phyloP scores from a whole-genome alignment of 2,113 vertebrate genomes.

The Fukomys damarensis region DNA sequence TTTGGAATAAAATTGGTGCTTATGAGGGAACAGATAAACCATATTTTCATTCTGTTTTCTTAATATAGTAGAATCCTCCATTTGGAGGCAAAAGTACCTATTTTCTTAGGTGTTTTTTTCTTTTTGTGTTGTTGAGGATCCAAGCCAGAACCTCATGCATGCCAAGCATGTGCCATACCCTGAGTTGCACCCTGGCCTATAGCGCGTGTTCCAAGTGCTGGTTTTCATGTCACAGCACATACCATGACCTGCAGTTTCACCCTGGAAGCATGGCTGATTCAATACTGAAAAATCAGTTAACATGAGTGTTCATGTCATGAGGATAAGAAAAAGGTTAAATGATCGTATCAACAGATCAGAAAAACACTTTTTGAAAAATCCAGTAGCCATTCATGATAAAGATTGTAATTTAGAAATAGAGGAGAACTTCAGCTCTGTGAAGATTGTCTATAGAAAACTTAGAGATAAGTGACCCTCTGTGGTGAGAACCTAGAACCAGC shows the following conservation, averaged over 20 bases:
- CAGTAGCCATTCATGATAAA: not conserved
- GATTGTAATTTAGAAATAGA: not conserved
- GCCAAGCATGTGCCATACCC: not conserved
- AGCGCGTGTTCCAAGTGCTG: no score
- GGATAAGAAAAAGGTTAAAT: not conserved
- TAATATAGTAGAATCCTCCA: not conserved
- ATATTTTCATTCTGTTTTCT: constrained; percentile 53
- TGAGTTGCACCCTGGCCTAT: not conserved
- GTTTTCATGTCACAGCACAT: not conserved
- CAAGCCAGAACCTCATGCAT: not conserved
- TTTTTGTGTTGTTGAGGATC: no score
- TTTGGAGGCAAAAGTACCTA: not conserved
- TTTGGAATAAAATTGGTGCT: constrained; percentile 70
- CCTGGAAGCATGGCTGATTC: not conserved
- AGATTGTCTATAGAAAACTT: not conserved
- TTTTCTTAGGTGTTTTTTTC: not conserved
- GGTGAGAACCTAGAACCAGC: no score
- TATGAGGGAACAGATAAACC: constrained; percentile 46
- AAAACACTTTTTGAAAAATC: not conserved
- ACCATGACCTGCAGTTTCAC: not conserved
- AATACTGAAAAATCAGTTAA: not conserved
- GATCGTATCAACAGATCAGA: no score
- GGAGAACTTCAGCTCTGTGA: not conserved
- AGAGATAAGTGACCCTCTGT: not conserved
- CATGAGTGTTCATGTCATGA: not conserved